Evolutionary conservation across 1,140 invertebrate species (phyloP).

Genomic region (Tyrophagus putrescentiae): DNA sequence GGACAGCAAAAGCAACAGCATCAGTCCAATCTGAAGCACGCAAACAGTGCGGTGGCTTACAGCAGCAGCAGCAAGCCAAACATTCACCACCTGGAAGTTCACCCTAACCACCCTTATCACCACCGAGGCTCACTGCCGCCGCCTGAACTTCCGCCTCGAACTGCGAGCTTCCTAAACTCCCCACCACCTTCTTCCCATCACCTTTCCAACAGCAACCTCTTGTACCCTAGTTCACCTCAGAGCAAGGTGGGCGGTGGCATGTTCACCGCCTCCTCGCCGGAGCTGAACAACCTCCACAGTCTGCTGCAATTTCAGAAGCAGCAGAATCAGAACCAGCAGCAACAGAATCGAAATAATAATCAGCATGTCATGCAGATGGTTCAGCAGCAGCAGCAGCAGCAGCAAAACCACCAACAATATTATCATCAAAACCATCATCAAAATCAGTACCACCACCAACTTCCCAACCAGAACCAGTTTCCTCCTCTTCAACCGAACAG

Average conservation of each 20-base stretch:
- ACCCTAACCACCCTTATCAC: no score
- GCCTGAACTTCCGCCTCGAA: not conserved
- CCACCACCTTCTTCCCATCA: not conserved
- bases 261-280: conserved; percentile 5
- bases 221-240: no score
- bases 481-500: not conserved
- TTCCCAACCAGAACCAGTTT: not conserved
- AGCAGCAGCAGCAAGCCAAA: not conserved
- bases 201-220: conserved; percentile 8
- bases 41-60: no score
- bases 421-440: not conserved
- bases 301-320: not conserved
- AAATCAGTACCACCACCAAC: not conserved
- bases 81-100: no score
- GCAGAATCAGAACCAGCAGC: not conserved
- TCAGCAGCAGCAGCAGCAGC: not conserved
- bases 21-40: no score
- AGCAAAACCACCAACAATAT: not conserved
- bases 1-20: no score
- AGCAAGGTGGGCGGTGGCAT: no score
- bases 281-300: not conserved
- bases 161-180: no score
- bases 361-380: no score
- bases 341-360: no score
- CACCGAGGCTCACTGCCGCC: conserved; percentile 6